Evolutionary conservation across 2,797 vertebrate genomes (phyloP).

Genomic region (Borostomias antarcticus): DNA sequence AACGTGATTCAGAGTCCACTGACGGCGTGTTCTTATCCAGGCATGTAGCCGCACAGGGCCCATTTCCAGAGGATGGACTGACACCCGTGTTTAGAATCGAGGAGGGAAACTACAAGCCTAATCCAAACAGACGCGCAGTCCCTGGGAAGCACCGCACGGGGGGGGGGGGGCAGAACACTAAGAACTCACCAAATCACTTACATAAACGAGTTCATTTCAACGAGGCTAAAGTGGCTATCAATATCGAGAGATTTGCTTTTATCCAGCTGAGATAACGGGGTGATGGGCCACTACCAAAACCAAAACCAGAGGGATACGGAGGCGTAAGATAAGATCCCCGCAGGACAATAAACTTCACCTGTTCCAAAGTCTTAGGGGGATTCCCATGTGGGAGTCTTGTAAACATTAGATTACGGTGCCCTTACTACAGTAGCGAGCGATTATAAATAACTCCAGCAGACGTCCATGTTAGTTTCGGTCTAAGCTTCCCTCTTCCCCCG

Average conservation of each 20-base stretch:
- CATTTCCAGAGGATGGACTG: constrained; percentile 2
- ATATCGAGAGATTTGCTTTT: too few relatives aligned
- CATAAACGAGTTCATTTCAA: too few relatives aligned
- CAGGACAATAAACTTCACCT: background rate
- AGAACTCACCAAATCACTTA: too few relatives aligned
- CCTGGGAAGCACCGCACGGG: background rate
- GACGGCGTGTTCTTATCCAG: background rate
- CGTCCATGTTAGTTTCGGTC: background rate
- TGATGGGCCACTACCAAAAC: background rate
- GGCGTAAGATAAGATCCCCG: background rate
- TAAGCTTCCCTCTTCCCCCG: too few relatives aligned
- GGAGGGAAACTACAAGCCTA: background rate
- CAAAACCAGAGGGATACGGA: background rate
- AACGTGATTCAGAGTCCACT: background rate
- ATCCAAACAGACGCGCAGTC: background rate
- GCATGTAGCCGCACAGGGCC: background rate
- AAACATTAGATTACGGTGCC: background rate
- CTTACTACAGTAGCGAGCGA: background rate
- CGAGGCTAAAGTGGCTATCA: too few relatives aligned
- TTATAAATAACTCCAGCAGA: background rate
- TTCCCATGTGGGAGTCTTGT: background rate
- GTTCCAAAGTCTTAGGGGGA: background rate
- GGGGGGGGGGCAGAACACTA: background rate
- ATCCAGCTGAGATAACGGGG: background rate
- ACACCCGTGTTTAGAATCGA: constrained; percentile 7